Base-by-base conservation (phyloP, 2,888 invertebrate species). In the Ormyrus pomaceus region DNA sequence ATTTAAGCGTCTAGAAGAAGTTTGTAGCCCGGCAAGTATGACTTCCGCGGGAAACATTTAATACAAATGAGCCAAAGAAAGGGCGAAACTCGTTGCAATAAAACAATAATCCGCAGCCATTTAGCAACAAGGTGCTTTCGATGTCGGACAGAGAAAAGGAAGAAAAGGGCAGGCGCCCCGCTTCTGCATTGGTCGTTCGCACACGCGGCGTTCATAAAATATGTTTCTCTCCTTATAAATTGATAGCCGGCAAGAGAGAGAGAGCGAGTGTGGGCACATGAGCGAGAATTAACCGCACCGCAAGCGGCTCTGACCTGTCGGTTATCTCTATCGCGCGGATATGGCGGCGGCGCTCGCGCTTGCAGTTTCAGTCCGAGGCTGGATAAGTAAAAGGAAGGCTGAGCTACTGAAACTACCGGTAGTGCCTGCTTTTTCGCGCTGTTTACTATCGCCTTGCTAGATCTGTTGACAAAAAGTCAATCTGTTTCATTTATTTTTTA, bases 151-250 rank as follows among this genome's bases (percentile, higher is more conserved):
- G 34, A 34, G 34, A 34, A 34, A 34, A 34, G 34, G 4, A 34
- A 34, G 34, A 34, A 34, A 34, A 34, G 34, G 34, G 34, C 34
- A 34, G 34, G 4, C 4, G 34, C 34, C 34, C 34, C 34, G 34
- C 34, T 34, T 34, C 34, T 34, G 34, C 34, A 34, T 34, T 34
- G 34, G 34, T 34, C 34, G 79, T 66, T 68, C 68, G 66, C 81
- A 69, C 68, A 73, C 62, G 65, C 70, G 79, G 81, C 83, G 84
- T 84, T 84, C 84, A 84, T 86, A 86, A 87, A 86, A 87, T 86
- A 85, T 86, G 86, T 85, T 86, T 84, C 82, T 84, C 83, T 84
- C 83, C 80, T 83, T 84, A 86, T 86, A 86, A 87, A 87, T 87
- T 87, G 86, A 87, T 87, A 83, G 84, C 84, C 82, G 79, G 11